These are phyloP conservation scores for Pyrgilauda ruficollis DNA, from an alignment of 2,113 vertebrate genomes.

Conservation along the genomic window DNA sequence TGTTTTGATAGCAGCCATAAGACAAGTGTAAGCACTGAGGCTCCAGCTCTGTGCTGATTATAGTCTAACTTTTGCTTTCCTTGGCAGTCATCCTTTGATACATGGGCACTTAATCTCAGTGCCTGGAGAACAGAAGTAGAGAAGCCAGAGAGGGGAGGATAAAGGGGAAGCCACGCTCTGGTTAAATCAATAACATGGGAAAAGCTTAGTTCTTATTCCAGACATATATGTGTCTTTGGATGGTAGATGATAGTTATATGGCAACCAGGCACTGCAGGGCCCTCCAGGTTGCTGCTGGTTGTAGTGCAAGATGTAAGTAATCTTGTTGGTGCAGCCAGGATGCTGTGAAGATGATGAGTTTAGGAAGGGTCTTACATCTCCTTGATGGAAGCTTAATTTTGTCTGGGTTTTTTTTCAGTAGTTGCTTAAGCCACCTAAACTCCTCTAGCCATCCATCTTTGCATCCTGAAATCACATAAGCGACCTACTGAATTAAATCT, in stretches of 20 bases:
- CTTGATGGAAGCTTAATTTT: conserved; percentile 24
- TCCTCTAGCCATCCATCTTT: neutral
- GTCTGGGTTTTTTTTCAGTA: neutral
- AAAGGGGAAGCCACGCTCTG: neutral
- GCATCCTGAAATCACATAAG: neutral
- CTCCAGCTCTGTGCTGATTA: neutral
- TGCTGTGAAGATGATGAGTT: neutral
- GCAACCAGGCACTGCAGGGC: conserved; percentile 13
- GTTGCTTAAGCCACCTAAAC: neutral
- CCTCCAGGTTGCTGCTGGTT: neutral
- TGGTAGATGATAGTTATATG: conserved; percentile 13
- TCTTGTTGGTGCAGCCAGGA: neutral
- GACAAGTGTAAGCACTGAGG: neutral
- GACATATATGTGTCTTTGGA: neutral
- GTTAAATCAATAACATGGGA: neutral
- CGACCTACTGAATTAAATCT: neutral
- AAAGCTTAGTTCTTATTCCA: conserved; percentile 24
- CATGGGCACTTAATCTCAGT: neutral
- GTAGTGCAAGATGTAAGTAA: neutral
- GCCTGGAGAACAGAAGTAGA: neutral
- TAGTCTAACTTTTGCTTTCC: neutral
- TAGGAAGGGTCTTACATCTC: neutral
- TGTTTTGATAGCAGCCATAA: neutral
- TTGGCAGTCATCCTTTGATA: neutral
- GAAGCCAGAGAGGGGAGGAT: neutral